Base-by-base conservation (phyloP, 2,797 vertebrate genomes). In the Crossoptilon crossoptilon region DNA sequence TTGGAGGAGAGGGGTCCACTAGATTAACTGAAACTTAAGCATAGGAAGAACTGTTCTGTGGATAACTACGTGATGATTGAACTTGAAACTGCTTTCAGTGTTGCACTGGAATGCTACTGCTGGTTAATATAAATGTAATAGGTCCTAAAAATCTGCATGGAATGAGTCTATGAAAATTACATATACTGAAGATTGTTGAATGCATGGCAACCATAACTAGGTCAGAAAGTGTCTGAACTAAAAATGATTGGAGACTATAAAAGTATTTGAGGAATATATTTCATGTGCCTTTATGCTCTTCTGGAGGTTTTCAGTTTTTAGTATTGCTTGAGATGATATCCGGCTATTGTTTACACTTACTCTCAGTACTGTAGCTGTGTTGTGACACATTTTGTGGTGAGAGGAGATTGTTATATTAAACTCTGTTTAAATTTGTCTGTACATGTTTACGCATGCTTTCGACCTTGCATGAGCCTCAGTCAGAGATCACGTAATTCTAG, bases 101-200 rank as follows among this genome's bases (percentile, higher is more conserved):
- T 41, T 77, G n/a, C n/a, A 8, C n/a, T 90, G 41, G 12, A 53
- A 46, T 0, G 0, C 49, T 84, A 4, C 0, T 14, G 8, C 46
- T 88, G 8, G 4, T 71, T 84, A 48, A 26, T 8, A 0, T 43
- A 68, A 51, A 7, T 80, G 59, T 77, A 75, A 33, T 31, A 15
- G 19, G 3, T 33, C 23, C 21, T 71, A 33, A 44, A 87, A 46
- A 39, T 64, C 74, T 80, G 19, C 37, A 15, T 49, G 21, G 55
- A 72, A 63, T 5, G 75, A 70, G 11, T 43, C 51, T 63, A 7
- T 2, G 8, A 72, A 76, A 84, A 63, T 84, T 5, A 71, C 85
- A 46, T 21, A 3, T 3, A 4, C 5, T 62, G 24, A 83, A 55
- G 12, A 24, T 44, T 59, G 19, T 35, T 70, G 62, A 75, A 27